A percentile compares a stretch with the other conserved stretches of the same genome.
These are phyloP conservation scores for Lepisosteus osseus DNA, from an alignment of 2,113 vertebrate genomes.

Conservation along the genomic window DNA sequence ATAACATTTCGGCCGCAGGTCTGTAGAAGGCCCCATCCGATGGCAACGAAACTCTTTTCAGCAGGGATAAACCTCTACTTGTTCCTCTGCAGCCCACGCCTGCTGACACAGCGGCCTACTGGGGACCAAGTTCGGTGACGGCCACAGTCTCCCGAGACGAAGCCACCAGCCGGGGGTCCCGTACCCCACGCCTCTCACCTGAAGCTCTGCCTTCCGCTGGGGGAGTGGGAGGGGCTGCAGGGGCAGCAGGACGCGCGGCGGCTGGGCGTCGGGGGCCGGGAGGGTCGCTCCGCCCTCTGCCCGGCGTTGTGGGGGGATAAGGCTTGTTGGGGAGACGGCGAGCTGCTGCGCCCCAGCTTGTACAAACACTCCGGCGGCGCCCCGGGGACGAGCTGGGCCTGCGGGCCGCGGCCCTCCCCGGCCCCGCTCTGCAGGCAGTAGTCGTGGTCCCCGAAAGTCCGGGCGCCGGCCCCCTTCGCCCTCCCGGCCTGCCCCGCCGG, in stretches of 20 bases:
- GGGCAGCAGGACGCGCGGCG: slow-evolving; percentile 43
- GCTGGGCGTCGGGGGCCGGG: slow-evolving; percentile 52
- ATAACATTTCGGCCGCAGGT: too few species aligned
- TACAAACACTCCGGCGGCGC: slow-evolving; percentile 13
- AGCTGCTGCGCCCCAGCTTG: slow-evolving; percentile 5
- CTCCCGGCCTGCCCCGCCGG: slow-evolving; percentile 51
- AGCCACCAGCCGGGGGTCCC: too few species aligned
- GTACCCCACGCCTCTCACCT: slow-evolving; percentile 65
- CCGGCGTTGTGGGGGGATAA: slow-evolving; percentile 37
- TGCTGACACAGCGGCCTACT: too few species aligned
- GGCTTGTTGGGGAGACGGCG: slow-evolving; percentile 29
- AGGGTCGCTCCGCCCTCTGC: slow-evolving; percentile 48
- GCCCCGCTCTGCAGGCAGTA: slow-evolving; percentile 77
- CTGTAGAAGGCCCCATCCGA: too few species aligned
- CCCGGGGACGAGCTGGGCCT: slow-evolving; percentile 4
- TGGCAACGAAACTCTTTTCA: too few species aligned
- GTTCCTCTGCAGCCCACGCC: too few species aligned
- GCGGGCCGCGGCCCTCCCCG: slow-evolving; percentile 42
- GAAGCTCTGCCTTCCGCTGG: slow-evolving; percentile 71
- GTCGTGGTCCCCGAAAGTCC: slow-evolving; percentile 90
- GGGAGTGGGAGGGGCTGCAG: slow-evolving; percentile 74
- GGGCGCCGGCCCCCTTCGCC: slow-evolving; percentile 56
- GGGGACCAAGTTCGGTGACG: too few species aligned
- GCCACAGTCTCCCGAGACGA: too few species aligned
- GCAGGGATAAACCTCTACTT: too few species aligned